Evolutionary conservation across 2,797 vertebrate genomes (phyloP).

Genomic region (Prunella strophiata): DNA sequence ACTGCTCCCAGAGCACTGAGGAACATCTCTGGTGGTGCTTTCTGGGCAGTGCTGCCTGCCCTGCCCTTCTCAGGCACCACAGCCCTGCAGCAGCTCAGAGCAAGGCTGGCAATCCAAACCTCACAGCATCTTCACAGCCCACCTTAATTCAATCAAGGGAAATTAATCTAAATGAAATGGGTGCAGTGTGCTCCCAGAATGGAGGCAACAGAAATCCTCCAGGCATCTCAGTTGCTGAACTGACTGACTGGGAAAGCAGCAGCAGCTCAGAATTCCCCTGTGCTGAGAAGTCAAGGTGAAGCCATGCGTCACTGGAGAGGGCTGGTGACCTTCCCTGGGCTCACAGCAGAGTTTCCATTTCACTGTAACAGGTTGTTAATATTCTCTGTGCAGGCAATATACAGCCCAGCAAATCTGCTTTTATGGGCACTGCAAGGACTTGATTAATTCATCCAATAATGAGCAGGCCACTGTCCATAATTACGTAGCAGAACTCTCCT

Average conservation of each 20-base stretch:
- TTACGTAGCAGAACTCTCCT: background rate
- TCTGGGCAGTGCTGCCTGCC: background rate
- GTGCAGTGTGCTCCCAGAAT: background rate
- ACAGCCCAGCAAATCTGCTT: background rate
- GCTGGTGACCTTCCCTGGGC: background rate
- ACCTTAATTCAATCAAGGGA: background rate
- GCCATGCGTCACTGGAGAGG: accelerated
- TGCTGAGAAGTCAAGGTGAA: background rate
- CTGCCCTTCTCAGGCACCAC: background rate
- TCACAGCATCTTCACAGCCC: background rate
- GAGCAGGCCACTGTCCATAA: background rate
- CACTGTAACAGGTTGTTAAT: background rate
- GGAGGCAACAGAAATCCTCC: background rate
- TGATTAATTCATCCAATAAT: background rate
- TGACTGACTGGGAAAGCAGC: background rate
- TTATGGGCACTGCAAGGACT: background rate
- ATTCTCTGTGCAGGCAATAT: background rate
- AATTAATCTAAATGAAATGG: background rate
- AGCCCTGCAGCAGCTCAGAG: background rate
- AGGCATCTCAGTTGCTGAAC: background rate
- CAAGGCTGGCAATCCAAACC: background rate
- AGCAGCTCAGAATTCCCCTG: background rate
- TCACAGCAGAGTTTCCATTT: background rate
- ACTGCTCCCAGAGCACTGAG: background rate
- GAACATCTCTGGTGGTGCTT: background rate